Conservation (phyloP, 2,888 invertebrate species). For the Hirtodrosophila cameraria region DNA sequence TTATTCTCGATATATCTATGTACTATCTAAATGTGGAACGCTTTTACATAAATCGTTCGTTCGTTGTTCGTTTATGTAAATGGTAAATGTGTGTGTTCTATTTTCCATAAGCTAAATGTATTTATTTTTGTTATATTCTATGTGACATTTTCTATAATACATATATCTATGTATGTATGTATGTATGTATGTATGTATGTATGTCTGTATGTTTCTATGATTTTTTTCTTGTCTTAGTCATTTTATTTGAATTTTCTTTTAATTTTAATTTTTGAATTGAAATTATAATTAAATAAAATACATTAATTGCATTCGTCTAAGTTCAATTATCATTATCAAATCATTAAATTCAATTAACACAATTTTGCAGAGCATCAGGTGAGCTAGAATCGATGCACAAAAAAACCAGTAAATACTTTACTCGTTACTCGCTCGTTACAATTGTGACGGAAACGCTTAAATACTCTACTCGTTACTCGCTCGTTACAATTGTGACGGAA, state of each 20-base stretch:
- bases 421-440: not conserved
- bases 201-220: conserved; percentile 44
- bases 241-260: conserved; percentile 28
- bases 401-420: not conserved
- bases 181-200: conserved; percentile 29
- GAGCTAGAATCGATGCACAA: conserved; percentile 26
- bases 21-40: conserved; percentile 82
- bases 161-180: conserved; percentile 46
- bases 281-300: conserved; percentile 20
- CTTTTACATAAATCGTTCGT: conserved; percentile 81
- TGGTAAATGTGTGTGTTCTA: conserved; percentile 77
- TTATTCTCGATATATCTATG: conserved; percentile 74
- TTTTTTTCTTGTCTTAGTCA: conserved; percentile 54
- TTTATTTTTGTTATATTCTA: conserved; percentile 54
- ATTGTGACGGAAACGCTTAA: too few relatives aligned
- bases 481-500: too few relatives aligned
- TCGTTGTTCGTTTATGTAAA: conserved; percentile 80
- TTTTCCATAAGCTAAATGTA: conserved; percentile 68
- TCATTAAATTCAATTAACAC: not conserved
- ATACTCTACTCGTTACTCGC: not conserved
- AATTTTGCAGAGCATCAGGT: conserved; percentile 41
- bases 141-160: conserved; percentile 53
- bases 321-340: not conserved
- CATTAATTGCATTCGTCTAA: conserved; percentile 26
- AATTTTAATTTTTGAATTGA: conserved; percentile 34